These are phyloP conservation scores for Allygus modestus DNA, from an alignment of 2,888 invertebrate species.

Conservation along the genomic window DNA sequence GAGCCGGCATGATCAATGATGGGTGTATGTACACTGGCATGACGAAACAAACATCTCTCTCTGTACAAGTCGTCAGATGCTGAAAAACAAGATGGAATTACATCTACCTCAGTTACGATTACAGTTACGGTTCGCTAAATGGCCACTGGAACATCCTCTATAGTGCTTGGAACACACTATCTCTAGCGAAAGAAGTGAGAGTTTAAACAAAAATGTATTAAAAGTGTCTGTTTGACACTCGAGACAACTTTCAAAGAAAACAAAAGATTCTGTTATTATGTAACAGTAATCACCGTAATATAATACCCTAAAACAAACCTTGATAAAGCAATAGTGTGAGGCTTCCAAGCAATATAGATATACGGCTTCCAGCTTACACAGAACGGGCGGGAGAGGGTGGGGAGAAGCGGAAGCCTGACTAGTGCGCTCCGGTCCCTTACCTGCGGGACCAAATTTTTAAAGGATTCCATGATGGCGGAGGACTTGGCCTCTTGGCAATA, in stretches of 20 bases:
- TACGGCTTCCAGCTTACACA: constrained; percentile 62
- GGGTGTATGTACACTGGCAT: constrained; percentile 59
- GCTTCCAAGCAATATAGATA: constrained; percentile 54
- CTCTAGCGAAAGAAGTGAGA: background rate
- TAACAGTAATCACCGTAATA: constrained; percentile 37
- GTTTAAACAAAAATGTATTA: too few relatives aligned
- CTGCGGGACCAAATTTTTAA: constrained; percentile 97
- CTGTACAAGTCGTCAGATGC: constrained; percentile 52
- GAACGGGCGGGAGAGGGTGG: constrained; percentile 38
- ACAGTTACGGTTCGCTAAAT: constrained; percentile 6
- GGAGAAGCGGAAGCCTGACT: constrained; percentile 60
- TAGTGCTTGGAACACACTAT: constrained; percentile 18
- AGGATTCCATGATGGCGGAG: constrained; percentile 99
- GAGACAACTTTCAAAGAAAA: background rate
- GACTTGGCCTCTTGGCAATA: constrained; percentile 99
- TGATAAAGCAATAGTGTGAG: constrained; percentile 51
- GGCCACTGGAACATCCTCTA: constrained; percentile 32
- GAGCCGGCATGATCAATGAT: constrained; percentile 54
- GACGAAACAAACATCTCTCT: constrained; percentile 53
- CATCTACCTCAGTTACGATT: constrained; percentile 26
- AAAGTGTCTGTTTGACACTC: too few relatives aligned
- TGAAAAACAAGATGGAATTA: constrained; percentile 50
- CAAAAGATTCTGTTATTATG: constrained; percentile 4
- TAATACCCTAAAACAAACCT: constrained; percentile 55
- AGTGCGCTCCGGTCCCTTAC: constrained; percentile 66